Base-by-base conservation (phyloP, 2,888 invertebrate species). In the Leptura quadrifasciata region DNA sequence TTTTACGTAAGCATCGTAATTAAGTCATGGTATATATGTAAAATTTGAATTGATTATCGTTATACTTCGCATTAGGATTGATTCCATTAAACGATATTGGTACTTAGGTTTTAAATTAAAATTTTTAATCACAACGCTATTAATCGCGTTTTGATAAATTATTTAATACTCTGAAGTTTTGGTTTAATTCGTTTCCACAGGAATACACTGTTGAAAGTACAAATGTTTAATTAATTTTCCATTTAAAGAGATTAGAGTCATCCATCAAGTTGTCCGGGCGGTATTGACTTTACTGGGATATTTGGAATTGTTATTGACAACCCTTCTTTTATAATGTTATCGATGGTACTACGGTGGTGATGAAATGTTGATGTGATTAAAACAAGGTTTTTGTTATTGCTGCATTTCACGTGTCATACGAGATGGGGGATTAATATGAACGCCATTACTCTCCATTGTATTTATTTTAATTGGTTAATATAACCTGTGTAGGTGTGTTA, bases 191-290 rank as follows among this genome's bases (percentile, higher is more conserved):
- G 20, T 68, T 68, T 18, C 60, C 68, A 75, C 55, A 67, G 35
- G 74, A 72, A 61, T 64, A 20, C 24, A 58, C 58, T 73, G 75
- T 67, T 35, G 74, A 73, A 77, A 74, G 65, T 73, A 73, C 73
- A 76, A 80, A 78, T 80, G 75, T 70, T 80, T 80, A 80, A 80
- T 80, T 80, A 80, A 80, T 80, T 80, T 80, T 76, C 80, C 76
- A 76, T 80, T 80, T 78, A 76, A 75, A 80, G 76, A 78, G 76
- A 80, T 80, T 80, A 80, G 75, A 79, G 79, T 73, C 79, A 80
- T 78, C 80, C 80, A 78, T 80, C 78, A 80, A 74, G 72, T 73
- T 72, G 72, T 73, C 57, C 64, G 47, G 72, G 54, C 64, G 70
- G 74, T 64, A 71, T 74, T 65, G 72, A 57, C 47, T 60, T 57